Evolutionary conservation across 2,113 vertebrate genomes (phyloP), one percentile per base, ranked within the genome.

Genomic region (Hippocampus abdominalis): DNA sequence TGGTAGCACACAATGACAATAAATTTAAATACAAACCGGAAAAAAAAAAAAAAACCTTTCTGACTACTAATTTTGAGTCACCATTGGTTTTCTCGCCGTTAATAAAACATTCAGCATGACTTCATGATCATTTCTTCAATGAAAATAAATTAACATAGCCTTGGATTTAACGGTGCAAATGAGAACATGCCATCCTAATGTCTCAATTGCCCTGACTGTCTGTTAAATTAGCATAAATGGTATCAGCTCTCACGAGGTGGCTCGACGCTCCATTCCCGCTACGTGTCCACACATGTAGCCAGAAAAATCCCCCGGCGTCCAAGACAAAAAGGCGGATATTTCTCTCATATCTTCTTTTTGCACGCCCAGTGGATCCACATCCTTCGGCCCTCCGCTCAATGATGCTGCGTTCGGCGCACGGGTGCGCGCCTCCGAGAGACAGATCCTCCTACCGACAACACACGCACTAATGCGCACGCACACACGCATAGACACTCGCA

Each of bases 371-470:
- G 49, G 72, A 71, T 76, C 70, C 56, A 66, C 82, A 86, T 85
- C 87, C 53, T 68, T 64, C 68, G 3, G 66, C 65, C 70, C 51
- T 23, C 74, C 71, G 70, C 48, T 68, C 76, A 66, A 10, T 66
- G 86, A 88, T 87, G 89, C 86, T 87, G 81, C 66, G 73, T 36
- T 54, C 66, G 75, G 53, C 74, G 64, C 68, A 61, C 70, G 44
- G 70, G 54, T 71, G 68, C 75, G 62, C 23, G 74, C 69, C 63
- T 46, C 42, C 57, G 57, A 60, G 56, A 69, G 60, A 81, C 46
- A 71, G 70, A 57, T 65, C 68, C 73, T 40, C 63, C 69, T 71
- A 67, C 79, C 10, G 73, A 20, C 56, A 42, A 63, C 51, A 42
- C 49, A 62, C 66, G 68, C 63, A 69, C 42, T 44, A 13, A 63